These are phyloP conservation scores for Otus sunia DNA, from an alignment of 2,113 vertebrate genomes.

Conservation along the genomic window DNA sequence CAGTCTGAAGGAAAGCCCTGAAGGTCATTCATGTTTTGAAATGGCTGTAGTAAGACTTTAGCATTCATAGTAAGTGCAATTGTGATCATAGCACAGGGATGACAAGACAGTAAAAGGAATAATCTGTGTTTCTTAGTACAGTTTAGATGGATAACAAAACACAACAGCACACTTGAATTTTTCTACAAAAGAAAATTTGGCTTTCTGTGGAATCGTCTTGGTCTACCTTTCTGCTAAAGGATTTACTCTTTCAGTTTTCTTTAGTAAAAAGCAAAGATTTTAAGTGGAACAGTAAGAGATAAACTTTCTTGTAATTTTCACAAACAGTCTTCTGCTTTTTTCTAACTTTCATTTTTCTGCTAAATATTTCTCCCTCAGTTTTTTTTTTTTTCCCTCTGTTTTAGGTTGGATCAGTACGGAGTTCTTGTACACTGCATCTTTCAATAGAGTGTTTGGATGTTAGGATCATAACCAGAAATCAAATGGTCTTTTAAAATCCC, in stretches of 20 bases:
- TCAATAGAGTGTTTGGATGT: background rate
- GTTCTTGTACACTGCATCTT: background rate
- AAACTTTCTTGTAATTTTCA: background rate
- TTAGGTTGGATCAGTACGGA: background rate
- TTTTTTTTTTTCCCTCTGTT: background rate
- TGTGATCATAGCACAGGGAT: background rate
- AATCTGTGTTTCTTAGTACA: background rate
- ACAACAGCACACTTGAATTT: fast-evolving
- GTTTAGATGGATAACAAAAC: background rate
- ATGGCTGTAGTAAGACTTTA: background rate
- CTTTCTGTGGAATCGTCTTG: background rate
- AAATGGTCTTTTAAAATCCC: background rate
- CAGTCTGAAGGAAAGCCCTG: background rate
- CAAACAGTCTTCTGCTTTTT: background rate
- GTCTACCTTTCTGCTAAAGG: background rate
- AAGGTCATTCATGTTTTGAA: background rate
- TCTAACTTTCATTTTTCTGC: background rate
- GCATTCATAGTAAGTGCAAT: background rate
- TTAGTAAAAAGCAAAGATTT: background rate
- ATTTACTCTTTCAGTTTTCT: background rate
- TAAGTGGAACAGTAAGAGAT: background rate
- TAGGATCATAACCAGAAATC: background rate
- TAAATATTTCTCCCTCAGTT: background rate
- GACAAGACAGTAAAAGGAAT: background rate
- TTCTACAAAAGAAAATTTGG: background rate